A percentile compares a stretch with the other conserved stretches of the same genome.
These are phyloP conservation scores for Metopolophium dirhodum DNA, from an alignment of 1,140 invertebrate genomes.

Conservation along the genomic window DNA sequence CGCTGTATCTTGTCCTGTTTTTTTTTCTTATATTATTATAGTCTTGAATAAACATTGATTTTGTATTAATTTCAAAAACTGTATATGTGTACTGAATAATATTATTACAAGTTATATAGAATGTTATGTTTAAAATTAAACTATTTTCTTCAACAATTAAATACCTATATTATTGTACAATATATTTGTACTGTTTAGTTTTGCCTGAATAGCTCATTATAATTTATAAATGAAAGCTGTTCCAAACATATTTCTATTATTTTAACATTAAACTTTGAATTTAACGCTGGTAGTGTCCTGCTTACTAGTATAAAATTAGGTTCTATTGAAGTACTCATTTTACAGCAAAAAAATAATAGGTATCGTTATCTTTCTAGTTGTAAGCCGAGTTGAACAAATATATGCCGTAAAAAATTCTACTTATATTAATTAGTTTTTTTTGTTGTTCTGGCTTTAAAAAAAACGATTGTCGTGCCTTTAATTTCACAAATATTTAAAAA, in stretches of 20 bases:
- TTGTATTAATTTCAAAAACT: background rate
- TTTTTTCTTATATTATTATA: background rate
- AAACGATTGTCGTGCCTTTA: background rate
- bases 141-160: background rate
- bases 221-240: background rate
- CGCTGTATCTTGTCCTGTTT: too few relatives aligned
- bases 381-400: background rate
- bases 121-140: background rate
- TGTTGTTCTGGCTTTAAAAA: background rate
- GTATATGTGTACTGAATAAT: background rate
- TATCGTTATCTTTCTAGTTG: background rate
- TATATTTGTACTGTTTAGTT: background rate
- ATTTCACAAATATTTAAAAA: constrained; percentile 8
- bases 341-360: background rate
- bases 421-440: background rate
- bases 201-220: background rate
- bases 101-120: background rate
- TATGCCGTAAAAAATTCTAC: background rate
- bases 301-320: constrained; percentile 11
- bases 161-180: background rate
- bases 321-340: background rate
- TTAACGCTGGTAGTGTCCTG: background rate
- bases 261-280: background rate
- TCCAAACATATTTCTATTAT: constrained; percentile 27
- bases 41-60: background rate